Conservation (phyloP, 2,797 vertebrate genomes). For the Urocyon cinereoargenteus region DNA sequence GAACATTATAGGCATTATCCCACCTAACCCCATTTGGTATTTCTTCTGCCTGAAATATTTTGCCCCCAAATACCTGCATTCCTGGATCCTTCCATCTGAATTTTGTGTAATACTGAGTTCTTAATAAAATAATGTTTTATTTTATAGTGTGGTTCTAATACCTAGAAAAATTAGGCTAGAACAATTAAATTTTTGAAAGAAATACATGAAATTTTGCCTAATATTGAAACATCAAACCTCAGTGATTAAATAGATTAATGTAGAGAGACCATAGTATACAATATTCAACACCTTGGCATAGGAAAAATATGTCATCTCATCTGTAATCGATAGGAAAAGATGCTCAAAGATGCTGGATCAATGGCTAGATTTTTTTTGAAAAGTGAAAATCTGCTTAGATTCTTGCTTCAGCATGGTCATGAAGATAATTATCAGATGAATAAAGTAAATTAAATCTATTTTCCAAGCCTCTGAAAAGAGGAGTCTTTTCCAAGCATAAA, state of each 20-base stretch:
- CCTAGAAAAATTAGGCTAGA: background rate
- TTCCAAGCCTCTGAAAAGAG: background rate
- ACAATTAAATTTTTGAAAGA: background rate
- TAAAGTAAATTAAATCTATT: background rate
- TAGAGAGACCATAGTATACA: background rate
- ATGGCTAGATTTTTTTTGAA: background rate
- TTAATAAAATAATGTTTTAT: background rate
- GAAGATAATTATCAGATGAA: background rate
- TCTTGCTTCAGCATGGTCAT: background rate
- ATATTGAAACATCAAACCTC: background rate
- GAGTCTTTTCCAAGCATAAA: background rate
- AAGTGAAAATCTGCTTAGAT: background rate
- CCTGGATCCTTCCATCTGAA: background rate
- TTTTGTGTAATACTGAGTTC: background rate
- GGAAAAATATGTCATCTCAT: background rate
- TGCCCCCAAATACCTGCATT: background rate
- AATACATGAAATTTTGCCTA: background rate
- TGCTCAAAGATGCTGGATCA: background rate
- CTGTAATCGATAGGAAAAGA: background rate
- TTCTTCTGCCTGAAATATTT: background rate
- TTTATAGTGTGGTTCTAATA: background rate
- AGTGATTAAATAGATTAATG: background rate
- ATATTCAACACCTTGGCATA: background rate
- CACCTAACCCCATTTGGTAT: background rate
- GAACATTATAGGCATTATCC: background rate